Evolutionary conservation across 2,113 vertebrate genomes (phyloP), one percentile per base, ranked within the genome.

Genomic region (Dasyornis broadbenti): DNA sequence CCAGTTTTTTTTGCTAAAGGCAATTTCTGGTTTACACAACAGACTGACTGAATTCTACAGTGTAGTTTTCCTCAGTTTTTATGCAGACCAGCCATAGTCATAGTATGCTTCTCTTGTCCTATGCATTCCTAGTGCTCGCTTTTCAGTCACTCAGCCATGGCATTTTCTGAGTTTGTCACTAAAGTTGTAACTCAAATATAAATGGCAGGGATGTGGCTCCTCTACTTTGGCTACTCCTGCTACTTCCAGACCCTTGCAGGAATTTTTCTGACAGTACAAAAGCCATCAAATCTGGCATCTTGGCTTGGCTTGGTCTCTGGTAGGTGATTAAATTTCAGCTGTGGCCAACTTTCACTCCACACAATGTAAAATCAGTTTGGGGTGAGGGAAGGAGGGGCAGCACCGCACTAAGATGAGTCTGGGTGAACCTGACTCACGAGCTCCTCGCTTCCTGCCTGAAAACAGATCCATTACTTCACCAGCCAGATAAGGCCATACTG

Each of bases 21-120:
- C 64, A 30, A 39, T 84, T 81, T 96, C 54, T 89, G 35, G 20
- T 89, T 96, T 92, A 88, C 40, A 92, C 71, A 95, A 83, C 71
- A 90, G 68, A 81, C 22, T 83, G 57, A 94, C 15, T 71, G 71
- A 88, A 81, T 92, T 73, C 50, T 86, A 22, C 56, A 37, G 59
- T 71, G 76, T 35, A 10, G 13, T 20, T 90, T 90, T 84, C 65
- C 79, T 81, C 60, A 33, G 10, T 66, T 93, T 92, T 89, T 78
- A 86, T 78, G 82, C 69, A 86, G 49, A 86, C 52, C n/a, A 89
- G 33, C 28, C 44, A 40, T 88, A 86, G 77, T 78, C 80, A 35
- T 18, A 52, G 37, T 6, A 35, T 40, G 39, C 6, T 45, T 0
- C 21, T 92, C 72, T 83, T 95, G 72, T 95, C 39, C 53, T 73